These are phyloP conservation scores for Hippoglossus hippoglossus DNA, from an alignment of 2,797 vertebrate species.

Conservation along the genomic window DNA sequence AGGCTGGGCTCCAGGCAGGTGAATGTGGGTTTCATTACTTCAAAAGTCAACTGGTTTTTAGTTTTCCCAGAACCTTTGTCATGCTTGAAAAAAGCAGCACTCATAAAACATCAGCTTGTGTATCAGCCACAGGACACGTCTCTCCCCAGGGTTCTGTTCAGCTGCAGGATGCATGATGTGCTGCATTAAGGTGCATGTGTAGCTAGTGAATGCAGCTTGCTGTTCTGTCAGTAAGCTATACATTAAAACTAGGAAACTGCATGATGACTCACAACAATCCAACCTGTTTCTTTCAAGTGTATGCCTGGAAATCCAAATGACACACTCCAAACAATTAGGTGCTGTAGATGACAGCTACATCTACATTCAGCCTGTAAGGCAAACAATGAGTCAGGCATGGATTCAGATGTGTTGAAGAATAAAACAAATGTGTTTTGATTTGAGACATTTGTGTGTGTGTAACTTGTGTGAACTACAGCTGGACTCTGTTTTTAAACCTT, in stretches of 20 bases:
- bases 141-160: slow-evolving; percentile 14
- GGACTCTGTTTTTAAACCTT: not conserved
- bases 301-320: slow-evolving; percentile 19
- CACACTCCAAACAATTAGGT: not conserved
- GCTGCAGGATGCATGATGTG: slow-evolving; percentile 58
- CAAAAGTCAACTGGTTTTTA: not conserved
- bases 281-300: slow-evolving; percentile 1
- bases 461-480: slow-evolving; percentile 43
- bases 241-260: slow-evolving; percentile 47
- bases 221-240: slow-evolving; percentile 18
- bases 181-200: slow-evolving; percentile 57
- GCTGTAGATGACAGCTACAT: slow-evolving; percentile 2
- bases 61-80: not conserved
- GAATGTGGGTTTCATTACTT: not conserved
- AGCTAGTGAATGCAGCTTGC: slow-evolving; percentile 49
- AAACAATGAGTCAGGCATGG: slow-evolving; percentile 21
- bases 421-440: slow-evolving; percentile 34
- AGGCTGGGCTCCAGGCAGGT: not conserved
- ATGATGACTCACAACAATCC: slow-evolving; percentile 43
- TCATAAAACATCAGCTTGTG: slow-evolving; percentile 4
- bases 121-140: slow-evolving; percentile 12
- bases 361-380: slow-evolving; percentile 3
- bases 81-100: not conserved
- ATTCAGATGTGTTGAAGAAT: slow-evolving; percentile 29
- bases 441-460: slow-evolving; percentile 44